Conservation (phyloP, 2,113 vertebrate species). For the Malaclemys terrapin region DNA sequence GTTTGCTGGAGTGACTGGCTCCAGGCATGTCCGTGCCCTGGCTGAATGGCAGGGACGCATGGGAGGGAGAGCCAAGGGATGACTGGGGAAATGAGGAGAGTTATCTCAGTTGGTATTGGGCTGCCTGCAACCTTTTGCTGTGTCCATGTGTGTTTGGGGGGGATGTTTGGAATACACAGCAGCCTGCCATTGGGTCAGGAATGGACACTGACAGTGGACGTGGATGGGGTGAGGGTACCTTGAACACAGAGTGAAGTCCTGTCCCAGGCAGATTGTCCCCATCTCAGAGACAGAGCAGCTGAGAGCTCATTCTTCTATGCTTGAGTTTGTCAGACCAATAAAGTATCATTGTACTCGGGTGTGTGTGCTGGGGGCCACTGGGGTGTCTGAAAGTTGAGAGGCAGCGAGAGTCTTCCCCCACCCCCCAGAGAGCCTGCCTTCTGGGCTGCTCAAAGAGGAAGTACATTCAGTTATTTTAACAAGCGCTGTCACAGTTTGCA, state of each 20-base stretch:
- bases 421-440: background rate
- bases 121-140: background rate
- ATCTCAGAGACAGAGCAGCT: background rate
- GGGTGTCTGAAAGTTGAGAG: fast-evolving
- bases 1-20: background rate
- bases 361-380: background rate
- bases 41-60: background rate
- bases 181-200: background rate
- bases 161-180: background rate
- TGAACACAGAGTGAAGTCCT: background rate
- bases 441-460: conserved; percentile 73
- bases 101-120: background rate
- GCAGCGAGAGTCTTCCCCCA: fast-evolving
- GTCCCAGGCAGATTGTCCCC: background rate
- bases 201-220: background rate
- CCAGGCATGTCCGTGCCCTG: background rate
- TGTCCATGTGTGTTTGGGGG: fast-evolving
- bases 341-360: background rate
- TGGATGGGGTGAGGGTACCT: background rate
- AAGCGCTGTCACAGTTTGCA: conserved; percentile 71
- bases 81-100: background rate
- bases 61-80: background rate
- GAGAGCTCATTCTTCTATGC: background rate
- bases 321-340: background rate
- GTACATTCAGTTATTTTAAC: conserved; percentile 78